Percentiles rank a stretch among this genome's conserved stretches.
These are phyloP conservation scores for Galaxias olidus DNA, from an alignment of 2,797 vertebrate genomes.

Conservation along the genomic window DNA sequence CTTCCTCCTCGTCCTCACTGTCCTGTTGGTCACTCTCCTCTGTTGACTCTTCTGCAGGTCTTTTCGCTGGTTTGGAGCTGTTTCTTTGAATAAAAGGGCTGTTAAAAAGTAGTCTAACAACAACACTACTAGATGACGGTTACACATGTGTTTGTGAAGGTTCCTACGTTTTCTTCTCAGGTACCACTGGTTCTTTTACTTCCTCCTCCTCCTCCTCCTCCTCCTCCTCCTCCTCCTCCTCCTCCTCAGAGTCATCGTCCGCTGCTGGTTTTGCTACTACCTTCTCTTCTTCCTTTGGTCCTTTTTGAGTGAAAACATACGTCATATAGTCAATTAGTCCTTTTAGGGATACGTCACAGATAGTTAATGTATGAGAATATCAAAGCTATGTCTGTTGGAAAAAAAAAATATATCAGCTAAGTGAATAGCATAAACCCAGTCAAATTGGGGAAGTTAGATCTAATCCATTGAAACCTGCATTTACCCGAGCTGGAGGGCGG, in stretches of 20 bases:
- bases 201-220: constrained; percentile 11
- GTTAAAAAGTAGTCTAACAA: background rate
- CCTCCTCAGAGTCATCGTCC: constrained; percentile 35
- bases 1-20: constrained; percentile 27
- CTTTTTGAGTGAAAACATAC: constrained; percentile 30
- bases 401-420: too few species aligned
- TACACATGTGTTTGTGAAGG: background rate
- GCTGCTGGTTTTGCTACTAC: constrained; percentile 10
- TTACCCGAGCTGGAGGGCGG: constrained; percentile 48
- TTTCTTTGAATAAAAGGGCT: constrained; percentile 29
- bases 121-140: too few species aligned
- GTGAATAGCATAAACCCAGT: too few species aligned
- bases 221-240: constrained; percentile 20
- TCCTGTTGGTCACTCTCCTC: constrained; percentile 21
- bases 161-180: constrained; percentile 48
- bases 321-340: too few species aligned
- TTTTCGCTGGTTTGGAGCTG: background rate
- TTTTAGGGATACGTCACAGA: too few species aligned
- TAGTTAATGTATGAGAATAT: too few species aligned
- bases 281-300: constrained; percentile 23
- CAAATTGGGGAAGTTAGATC: too few species aligned
- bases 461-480: too few species aligned
- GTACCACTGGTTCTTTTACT: constrained; percentile 6
- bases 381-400: too few species aligned
- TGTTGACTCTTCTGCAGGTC: background rate